These are phyloP conservation scores for Psittacula cyanocephala DNA, from an alignment of 2,113 vertebrate species.

Conservation along the genomic window DNA sequence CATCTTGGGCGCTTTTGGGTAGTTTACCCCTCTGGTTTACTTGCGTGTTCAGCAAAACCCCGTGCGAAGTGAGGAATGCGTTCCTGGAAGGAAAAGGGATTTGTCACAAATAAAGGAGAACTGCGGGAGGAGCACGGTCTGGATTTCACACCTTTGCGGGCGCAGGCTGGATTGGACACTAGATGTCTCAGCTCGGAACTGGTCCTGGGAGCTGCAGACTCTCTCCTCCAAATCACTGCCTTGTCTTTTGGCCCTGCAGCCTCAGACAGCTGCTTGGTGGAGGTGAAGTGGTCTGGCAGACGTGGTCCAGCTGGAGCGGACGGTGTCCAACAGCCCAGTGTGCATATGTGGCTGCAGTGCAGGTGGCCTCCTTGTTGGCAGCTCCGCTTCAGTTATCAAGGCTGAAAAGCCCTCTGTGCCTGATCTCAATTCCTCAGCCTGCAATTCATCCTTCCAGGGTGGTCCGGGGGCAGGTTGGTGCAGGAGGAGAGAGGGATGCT, in stretches of 20 bases:
- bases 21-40: neutral
- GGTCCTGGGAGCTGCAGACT: neutral
- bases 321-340: neutral
- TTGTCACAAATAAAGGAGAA: rapidly evolving
- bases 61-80: rapidly evolving
- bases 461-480: slow-evolving; percentile 34
- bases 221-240: neutral
- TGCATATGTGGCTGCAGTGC: neutral
- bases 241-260: neutral
- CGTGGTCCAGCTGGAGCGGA: neutral
- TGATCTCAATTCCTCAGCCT: neutral
- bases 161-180: neutral
- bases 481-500: slow-evolving; percentile 9
- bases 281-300: neutral
- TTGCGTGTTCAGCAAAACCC: neutral
- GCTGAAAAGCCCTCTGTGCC: neutral
- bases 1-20: neutral
- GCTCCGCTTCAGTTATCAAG: neutral
- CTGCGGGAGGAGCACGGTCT: rapidly evolving
- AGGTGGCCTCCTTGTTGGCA: neutral
- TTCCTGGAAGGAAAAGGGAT: neutral
- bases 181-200: neutral
- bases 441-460: neutral
- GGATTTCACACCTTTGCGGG: neutral
- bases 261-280: neutral